Conservation (phyloP, 2,113 vertebrate species). For the Motacilla alba region DNA sequence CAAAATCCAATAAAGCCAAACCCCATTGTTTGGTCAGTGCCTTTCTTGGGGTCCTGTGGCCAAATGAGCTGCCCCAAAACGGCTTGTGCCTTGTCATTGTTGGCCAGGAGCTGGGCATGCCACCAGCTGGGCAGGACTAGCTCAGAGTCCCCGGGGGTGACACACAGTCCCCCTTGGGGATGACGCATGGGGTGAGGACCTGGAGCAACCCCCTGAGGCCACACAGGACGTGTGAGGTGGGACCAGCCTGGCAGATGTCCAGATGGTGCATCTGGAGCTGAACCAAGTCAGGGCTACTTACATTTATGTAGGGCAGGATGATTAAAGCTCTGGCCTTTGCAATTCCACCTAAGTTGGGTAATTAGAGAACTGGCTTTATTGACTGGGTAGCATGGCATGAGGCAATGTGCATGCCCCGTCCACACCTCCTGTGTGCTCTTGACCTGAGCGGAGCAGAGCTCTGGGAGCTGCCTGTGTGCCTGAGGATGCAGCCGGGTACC, state of each 20-base stretch:
- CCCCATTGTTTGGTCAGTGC: rapidly evolving
- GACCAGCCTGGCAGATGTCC: background rate
- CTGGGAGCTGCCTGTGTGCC: background rate
- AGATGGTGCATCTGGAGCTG: background rate
- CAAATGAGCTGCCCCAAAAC: background rate
- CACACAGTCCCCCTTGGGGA: background rate
- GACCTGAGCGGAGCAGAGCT: background rate
- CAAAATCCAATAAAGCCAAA: background rate
- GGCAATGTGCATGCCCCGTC: rapidly evolving
- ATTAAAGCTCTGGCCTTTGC: background rate
- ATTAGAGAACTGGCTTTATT: constrained; percentile 35
- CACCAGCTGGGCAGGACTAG: background rate
- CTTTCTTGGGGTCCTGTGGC: background rate
- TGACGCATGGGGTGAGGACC: background rate
- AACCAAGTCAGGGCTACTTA: background rate
- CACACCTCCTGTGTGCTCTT: background rate
- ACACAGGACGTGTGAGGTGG: rapidly evolving
- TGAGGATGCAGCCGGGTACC: background rate
- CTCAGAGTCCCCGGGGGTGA: background rate
- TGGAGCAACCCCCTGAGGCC: background rate
- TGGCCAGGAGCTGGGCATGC: background rate
- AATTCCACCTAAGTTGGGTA: background rate
- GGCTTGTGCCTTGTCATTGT: background rate
- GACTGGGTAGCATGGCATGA: background rate
- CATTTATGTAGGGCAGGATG: constrained; percentile 35